Evolutionary conservation across 1,140 invertebrate species (phyloP), one percentile per base, ranked within the genome.

Genomic region (Sarcophaga bullata): DNA sequence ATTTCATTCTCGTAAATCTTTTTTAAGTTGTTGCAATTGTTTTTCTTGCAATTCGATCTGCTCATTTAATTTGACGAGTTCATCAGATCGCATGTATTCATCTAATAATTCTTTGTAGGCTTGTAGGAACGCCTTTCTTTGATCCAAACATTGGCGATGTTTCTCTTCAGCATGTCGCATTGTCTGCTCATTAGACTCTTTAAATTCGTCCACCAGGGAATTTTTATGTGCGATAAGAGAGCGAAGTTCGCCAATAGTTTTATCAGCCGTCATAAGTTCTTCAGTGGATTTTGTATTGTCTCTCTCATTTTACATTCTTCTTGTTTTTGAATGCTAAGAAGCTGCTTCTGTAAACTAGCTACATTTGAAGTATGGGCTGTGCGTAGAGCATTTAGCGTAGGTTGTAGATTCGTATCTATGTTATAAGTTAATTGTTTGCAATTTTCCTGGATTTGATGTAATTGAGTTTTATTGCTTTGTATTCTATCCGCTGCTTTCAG

Each of bases 121-220:
- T 8, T 84, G 76, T 3, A 86, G 58, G 11, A 52, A 83, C 0
- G 46, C 46, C 0, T 83, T 11, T 8, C 85, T 82, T 1, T 75
- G 62, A 5, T 84, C 37, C 6, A 86, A 62, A 8, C 46, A 82
- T 25, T 82, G 68, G 19, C 81, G 9, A 25, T 89, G 86, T 9
- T 80, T 73, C 8, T 49, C 13, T 75, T 89, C 88, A 6, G 84
- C 85, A 52, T 68, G 0, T 84, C 46, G 0, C 84, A 81, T 4
- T 81, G 83, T 7, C 82, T 84, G 47, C 83, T 89, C 25, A 76
- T 37, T 80, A 48, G 83, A 48, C 11, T 78, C 54, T 73, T 73
- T 78, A 13, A 80, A 48, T 11, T 54, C 11, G 47, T 52, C 52
- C 19, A 81, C 9, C 15, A 48, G 9, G 1, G 9, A 62, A 13